Evolutionary conservation across 2,113 vertebrate genomes (phyloP), one percentile per base, ranked within the genome.

Genomic region (Phalacrocorax aristotelis): DNA sequence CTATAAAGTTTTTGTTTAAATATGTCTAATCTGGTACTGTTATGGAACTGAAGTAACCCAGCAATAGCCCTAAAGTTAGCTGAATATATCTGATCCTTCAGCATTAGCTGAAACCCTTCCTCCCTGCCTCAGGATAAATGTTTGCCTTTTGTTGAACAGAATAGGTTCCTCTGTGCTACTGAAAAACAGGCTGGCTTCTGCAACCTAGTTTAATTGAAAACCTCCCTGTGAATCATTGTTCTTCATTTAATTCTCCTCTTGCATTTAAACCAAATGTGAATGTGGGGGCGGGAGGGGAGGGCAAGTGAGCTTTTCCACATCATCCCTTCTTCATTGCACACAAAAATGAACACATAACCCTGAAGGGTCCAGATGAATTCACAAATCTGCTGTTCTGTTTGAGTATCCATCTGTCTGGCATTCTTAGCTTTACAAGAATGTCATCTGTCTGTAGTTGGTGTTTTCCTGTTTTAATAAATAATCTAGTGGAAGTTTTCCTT

Each of bases 1-100:
- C 87, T 97, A 58, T 89, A 89, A 92, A 94, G 60, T 38, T 91
- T 72, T 94, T 97, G 92, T 90, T 96, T 72, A 75, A 95, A 93
- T 81, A 36, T 69, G 91, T 95, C 26, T 96, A 46, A 69, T 72
- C 42, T 88, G 20, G 13, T 58, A 17, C 20, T 82, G 42, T n/a
- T 91, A 38, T 83, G 15, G 65, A 87, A 61, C 62, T 87, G 40
- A 54, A 72, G 62, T 90, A 90, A 95, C 46, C 68, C 89, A 88
- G 60, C 60, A 96, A 62, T 23, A 96, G 38, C 42, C 60, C 87
- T 93, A 76, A 92, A 58, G 32, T 92, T 77, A 69, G 70, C 11
- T 93, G 96, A 80, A 93, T 89, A n/a, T 75, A 29, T 89, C 75
- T 94, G 68, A 87, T 95, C 61, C 32, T 62, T 55, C 54, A 52